Percentiles rank a stretch among this genome's conserved stretches.
Evolutionary conservation across 2,888 invertebrate species (phyloP).

Genomic region (Apomyelois bistriatella): DNA sequence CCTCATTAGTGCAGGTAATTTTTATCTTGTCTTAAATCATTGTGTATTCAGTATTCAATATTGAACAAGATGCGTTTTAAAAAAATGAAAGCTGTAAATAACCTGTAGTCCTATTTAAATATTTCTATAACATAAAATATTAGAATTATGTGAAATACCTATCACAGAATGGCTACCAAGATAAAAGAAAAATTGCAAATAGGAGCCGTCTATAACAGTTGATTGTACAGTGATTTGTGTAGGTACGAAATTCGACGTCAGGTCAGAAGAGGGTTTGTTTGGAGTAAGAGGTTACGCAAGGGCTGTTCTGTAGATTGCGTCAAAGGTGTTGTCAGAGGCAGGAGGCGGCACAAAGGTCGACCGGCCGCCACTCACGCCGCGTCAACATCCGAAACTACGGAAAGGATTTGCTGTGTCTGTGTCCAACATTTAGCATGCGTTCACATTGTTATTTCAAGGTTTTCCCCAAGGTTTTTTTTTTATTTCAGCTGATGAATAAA

Average conservation of each 20-base stretch:
- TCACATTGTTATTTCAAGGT: constrained; percentile 23
- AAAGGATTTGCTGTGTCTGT: constrained; percentile 62
- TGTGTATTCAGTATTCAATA: no score
- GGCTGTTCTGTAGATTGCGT: constrained; percentile 54
- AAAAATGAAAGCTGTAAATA: no score
- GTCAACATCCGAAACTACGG: constrained; percentile 55
- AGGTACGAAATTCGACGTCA: constrained; percentile 47
- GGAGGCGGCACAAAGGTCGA: constrained; percentile 54
- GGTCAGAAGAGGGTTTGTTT: constrained; percentile 48
- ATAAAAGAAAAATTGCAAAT: constrained; percentile 32
- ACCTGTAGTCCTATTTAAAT: no score
- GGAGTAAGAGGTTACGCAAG: constrained; percentile 57
- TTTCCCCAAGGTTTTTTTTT: background rate
- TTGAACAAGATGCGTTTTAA: no score
- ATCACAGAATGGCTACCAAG: background rate
- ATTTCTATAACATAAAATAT: no score
- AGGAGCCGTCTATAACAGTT: constrained; percentile 40
- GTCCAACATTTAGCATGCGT: constrained; percentile 34
- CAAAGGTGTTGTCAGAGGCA: constrained; percentile 68
- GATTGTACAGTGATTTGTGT: constrained; percentile 46
- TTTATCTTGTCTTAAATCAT: no score
- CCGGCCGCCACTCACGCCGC: constrained; percentile 35
- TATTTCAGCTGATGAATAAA: no score
- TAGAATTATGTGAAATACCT: no score
- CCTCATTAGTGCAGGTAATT: no score